phyloP scores from a whole-genome alignment of 2,888 invertebrate species.

The Trichopria drosophilae region DNA sequence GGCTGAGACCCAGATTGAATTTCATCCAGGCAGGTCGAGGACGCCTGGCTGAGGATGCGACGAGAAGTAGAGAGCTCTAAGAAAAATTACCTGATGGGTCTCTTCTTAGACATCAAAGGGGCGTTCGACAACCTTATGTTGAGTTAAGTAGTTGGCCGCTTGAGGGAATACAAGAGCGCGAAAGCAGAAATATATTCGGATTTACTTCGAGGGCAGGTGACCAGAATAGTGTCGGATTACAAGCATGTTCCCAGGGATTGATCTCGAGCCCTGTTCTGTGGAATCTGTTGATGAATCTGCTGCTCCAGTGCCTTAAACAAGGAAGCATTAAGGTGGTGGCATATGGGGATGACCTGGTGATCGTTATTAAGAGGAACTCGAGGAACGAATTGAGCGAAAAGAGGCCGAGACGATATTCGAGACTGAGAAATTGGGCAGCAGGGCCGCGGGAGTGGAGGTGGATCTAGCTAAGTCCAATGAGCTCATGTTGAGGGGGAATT shows the following conservation, averaged over 20 bases:
- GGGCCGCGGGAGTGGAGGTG: no score
- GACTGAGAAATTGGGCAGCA: no score
- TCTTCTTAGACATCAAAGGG: slow-evolving; percentile 12
- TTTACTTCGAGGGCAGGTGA: not conserved
- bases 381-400: not conserved
- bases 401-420: no score
- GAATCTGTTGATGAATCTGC: slow-evolving; percentile 25
- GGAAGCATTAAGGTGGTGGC: not conserved
- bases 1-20: no score
- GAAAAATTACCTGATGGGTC: not conserved
- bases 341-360: slow-evolving; percentile 21
- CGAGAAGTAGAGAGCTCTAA: no score
- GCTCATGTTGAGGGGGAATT: no score
- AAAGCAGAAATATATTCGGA: no score
- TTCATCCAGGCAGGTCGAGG: no score
- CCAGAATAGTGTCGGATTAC: not conserved
- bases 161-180: not conserved
- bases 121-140: slow-evolving; percentile 21
- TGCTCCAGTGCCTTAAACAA: slow-evolving; percentile 7
- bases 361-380: slow-evolving; percentile 3
- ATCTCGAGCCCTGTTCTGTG: slow-evolving; percentile 21
- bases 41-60: no score
- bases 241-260: slow-evolving; percentile 27
- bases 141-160: not conserved
- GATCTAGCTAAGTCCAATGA: no score